phyloP scores from a whole-genome alignment of 1,140 invertebrate genomes.

The Leptinotarsa defecta region DNA sequence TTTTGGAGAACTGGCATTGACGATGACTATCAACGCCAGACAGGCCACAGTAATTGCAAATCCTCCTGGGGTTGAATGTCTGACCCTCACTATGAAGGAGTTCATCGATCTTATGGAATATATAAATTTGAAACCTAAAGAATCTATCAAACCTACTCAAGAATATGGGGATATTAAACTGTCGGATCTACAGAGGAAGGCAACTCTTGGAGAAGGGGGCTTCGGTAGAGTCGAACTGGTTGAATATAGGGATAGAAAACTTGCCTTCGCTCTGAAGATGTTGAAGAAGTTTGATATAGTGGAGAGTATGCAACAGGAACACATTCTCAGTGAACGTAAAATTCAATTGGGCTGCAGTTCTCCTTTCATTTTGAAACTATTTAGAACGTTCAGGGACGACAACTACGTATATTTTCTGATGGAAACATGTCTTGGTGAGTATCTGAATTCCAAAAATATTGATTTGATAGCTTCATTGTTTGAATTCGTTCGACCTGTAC shows the following conservation, averaged over 20 bases:
- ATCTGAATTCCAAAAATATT: no score
- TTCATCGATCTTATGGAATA: constrained; percentile 48
- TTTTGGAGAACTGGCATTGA: constrained; percentile 79
- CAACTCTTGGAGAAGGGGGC: constrained; percentile 91
- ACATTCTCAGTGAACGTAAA: constrained; percentile 89
- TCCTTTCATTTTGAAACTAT: constrained; percentile 69
- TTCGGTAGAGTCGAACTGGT: constrained; percentile 90
- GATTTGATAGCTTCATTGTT: no score
- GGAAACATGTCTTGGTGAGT: constrained; percentile 91
- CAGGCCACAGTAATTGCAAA: constrained; percentile 88
- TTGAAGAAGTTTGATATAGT: constrained; percentile 92
- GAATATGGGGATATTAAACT: constrained; percentile 75
- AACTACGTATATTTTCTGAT: constrained; percentile 97
- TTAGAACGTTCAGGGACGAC: constrained; percentile 90
- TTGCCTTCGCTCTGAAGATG: constrained; percentile 87
- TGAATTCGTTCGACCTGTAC: no score
- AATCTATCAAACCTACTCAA: constrained; percentile 11
- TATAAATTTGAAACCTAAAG: constrained; percentile 52
- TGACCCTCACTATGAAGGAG: constrained; percentile 81
- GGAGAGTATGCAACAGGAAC: constrained; percentile 87
- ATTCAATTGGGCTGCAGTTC: constrained; percentile 80
- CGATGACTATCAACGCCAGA: constrained; percentile 72
- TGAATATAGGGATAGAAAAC: constrained; percentile 63
- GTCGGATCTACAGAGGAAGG: constrained; percentile 76
- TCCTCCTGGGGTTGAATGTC: constrained; percentile 86